Base-by-base conservation (phyloP, 2,888 invertebrate genomes). In the Noctua pronuba region DNA sequence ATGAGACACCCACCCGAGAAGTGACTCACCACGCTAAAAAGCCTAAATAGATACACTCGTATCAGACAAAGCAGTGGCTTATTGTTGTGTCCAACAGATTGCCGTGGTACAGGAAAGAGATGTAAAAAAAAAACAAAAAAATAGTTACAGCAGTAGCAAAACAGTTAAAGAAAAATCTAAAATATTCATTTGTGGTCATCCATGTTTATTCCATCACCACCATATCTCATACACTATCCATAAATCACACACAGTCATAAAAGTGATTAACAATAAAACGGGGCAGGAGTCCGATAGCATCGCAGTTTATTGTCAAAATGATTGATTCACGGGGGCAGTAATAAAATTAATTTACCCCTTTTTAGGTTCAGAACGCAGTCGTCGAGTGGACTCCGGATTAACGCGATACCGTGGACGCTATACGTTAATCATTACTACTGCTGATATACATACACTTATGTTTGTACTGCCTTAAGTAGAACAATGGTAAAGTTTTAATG, bases 261-360 rank as follows among this genome's bases (percentile, higher is more conserved):
- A 87, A 79, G 82, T 83, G 81, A 86, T 89, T 86, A 87, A 85
- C 86, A 86, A 78, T 86, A 88, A 88, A 89, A 84, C 64, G 76
- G 74, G 73, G 74, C 75, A 69, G 73, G 52, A 73, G 85, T 77
- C 80, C 73, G 86, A 91, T 90, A 86, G 67, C 80, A 86, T 87
- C 86, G 55, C 69, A 75, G 68, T 80, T 87, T 85, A 90, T 89
- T 91, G 90, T 89, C 89, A 86, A 76, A 86, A 89, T 91, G 92
- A 92, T 92, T 91, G 89, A 92, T 92, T 84, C 84, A 78, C 80
- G 79, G 66, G 71, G 44, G 76, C 71, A 77, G 75, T 88, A 79
- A 86, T 88, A 85, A 86, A 89, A 89, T 89, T 88, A 90, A 89
- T 86, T 85, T 83, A 77, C 70, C 71, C 74, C 62, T 80, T 82